A percentile compares a stretch with the other conserved stretches of the same genome.
Evolutionary conservation across 1,140 invertebrate genomes (phyloP).

Genomic region (Phymorhynchus buccinoides): DNA sequence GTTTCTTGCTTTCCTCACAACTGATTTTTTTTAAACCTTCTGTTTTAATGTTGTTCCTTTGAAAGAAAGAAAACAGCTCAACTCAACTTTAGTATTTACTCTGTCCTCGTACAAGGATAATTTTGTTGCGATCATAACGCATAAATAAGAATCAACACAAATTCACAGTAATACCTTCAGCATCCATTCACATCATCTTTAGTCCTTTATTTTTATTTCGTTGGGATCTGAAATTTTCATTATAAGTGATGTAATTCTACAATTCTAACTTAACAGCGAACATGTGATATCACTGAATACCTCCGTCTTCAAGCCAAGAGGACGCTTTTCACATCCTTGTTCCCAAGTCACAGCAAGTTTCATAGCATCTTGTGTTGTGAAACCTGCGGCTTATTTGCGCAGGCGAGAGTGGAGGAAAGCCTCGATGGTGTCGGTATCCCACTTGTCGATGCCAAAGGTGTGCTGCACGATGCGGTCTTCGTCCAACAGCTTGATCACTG

Average conservation of each 20-base stretch:
- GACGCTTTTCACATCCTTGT: not conserved
- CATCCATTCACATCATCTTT: too few relatives aligned
- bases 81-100: too few relatives aligned
- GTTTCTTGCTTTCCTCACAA: not conserved
- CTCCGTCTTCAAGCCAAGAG: conserved; percentile 13
- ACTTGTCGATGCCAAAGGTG: conserved; percentile 94
- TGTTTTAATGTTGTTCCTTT: too few relatives aligned
- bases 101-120: too few relatives aligned
- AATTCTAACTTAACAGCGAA: not conserved
- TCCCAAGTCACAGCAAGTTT: not conserved
- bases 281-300: not conserved
- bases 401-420: conserved; percentile 93
- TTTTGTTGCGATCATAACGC: too few relatives aligned
- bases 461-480: conserved; percentile 72
- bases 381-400: conserved; percentile 53
- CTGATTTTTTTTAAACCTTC: too few relatives aligned
- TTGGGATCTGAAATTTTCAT: not conserved
- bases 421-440: conserved; percentile 96
- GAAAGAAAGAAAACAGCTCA: not conserved
- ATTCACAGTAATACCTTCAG: too few relatives aligned
- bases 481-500: conserved; percentile 91
- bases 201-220: not conserved
- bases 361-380: conserved; percentile 18
- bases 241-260: not conserved
- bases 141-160: too few relatives aligned